Evolutionary conservation across 2,113 vertebrate species (phyloP).

Genomic region (Ranitomeya variabilis): DNA sequence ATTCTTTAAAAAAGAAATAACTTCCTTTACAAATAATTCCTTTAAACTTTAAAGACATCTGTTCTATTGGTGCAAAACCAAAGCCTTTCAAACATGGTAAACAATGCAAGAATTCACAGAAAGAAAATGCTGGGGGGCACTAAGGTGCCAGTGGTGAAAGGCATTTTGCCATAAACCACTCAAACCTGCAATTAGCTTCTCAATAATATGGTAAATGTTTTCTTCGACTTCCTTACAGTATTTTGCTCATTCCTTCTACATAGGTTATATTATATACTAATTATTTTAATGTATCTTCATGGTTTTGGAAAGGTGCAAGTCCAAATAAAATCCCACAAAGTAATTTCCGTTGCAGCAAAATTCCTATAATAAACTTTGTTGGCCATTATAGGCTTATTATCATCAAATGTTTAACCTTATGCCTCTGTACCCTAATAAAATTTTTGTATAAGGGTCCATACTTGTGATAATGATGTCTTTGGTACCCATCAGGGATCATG

Average conservation of each 20-base stretch:
- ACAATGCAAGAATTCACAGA: conserved; percentile 37
- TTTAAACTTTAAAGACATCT: conserved; percentile 37
- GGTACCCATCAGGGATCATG: too few relatives aligned
- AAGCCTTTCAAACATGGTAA: conserved; percentile 32
- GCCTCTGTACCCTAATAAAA: background rate
- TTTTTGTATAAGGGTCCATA: background rate
- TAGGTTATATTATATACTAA: background rate
- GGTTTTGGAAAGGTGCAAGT: background rate
- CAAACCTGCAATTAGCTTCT: conserved; percentile 14
- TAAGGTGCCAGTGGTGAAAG: conserved; percentile 16
- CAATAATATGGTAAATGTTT: conserved; percentile 3
- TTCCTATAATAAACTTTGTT: background rate
- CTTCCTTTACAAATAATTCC: conserved; percentile 17
- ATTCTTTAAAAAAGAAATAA: conserved; percentile 16
- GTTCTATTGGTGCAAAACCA: conserved; percentile 14
- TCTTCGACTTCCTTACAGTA: background rate
- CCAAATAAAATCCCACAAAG: background rate
- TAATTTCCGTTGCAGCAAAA: background rate
- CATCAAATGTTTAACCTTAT: background rate
- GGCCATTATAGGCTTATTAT: background rate
- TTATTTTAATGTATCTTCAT: background rate
- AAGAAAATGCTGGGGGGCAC: conserved; percentile 1
- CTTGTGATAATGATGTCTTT: too few relatives aligned
- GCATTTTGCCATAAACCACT: conserved; percentile 28
- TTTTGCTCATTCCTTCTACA: background rate